phyloP scores from a whole-genome alignment of 2,797 vertebrate species.

The Podarcis siculus region DNA sequence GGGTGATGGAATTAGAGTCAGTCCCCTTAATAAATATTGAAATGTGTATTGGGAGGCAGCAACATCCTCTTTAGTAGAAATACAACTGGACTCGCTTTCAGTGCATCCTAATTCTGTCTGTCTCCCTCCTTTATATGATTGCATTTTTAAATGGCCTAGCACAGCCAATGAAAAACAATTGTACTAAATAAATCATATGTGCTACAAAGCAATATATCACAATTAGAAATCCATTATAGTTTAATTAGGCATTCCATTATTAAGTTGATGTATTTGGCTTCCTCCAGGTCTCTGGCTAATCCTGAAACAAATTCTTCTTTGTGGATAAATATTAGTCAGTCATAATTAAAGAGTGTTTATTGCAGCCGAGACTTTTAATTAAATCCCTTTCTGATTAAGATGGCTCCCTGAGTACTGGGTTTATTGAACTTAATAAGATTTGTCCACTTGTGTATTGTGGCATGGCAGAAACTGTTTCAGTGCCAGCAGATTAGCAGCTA shows the following conservation, averaged over 20 bases:
- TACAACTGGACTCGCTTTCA: background rate
- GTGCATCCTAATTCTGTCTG: background rate
- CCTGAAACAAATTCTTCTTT: constrained; percentile 78
- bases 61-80: background rate
- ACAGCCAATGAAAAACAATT: constrained; percentile 72
- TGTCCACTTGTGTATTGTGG: constrained; percentile 70
- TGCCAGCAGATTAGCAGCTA: constrained; percentile 50
- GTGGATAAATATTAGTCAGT: constrained; percentile 78
- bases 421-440: constrained; percentile 76
- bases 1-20: constrained; percentile 22
- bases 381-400: constrained; percentile 78
- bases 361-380: constrained; percentile 73
- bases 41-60: constrained; percentile 38
- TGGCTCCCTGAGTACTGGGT: constrained; percentile 67
- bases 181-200: constrained; percentile 75
- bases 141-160: constrained; percentile 73
- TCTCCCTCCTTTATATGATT: constrained; percentile 62
- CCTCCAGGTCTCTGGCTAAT: constrained; percentile 75
- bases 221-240: constrained; percentile 80
- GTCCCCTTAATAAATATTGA: constrained; percentile 40
- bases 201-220: constrained; percentile 74
- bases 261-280: constrained; percentile 76
- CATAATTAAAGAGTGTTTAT: constrained; percentile 76
- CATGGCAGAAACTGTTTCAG: constrained; percentile 72
- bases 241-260: constrained; percentile 80